Conservation (phyloP, 2,113 vertebrate species). For the Pipra filicauda region DNA sequence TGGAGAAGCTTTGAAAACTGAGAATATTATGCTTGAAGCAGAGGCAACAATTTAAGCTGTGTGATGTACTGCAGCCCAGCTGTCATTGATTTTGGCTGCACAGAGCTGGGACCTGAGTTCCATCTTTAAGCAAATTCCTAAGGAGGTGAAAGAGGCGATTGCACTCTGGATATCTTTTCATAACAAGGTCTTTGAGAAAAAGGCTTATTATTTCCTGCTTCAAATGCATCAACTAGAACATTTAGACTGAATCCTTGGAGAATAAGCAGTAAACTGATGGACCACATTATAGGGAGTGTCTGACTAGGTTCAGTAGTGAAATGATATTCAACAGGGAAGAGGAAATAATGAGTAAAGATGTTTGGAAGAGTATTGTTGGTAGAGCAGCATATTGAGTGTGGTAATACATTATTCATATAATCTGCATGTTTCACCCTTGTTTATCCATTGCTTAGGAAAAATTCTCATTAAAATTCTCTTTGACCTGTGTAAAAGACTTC, state of each 20-base stretch:
- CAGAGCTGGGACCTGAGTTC: neutral
- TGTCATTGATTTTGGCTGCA: neutral
- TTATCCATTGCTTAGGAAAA: neutral
- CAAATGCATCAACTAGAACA: neutral
- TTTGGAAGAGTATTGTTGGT: neutral
- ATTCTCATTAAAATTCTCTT: neutral
- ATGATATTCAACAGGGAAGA: neutral
- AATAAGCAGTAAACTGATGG: neutral
- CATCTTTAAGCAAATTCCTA: neutral
- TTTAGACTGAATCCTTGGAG: neutral
- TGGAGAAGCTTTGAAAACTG: neutral
- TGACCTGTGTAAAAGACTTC: neutral
- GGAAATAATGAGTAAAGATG: neutral
- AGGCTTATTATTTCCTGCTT: neutral
- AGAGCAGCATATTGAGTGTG: neutral
- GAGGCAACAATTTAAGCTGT: neutral
- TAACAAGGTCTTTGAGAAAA: neutral
- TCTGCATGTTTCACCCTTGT: neutral
- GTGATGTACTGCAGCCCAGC: neutral
- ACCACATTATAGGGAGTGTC: neutral
- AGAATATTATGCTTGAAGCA: neutral
- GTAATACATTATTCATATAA: neutral
- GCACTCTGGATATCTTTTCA: neutral
- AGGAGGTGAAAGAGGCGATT: neutral
- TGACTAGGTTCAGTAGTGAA: neutral